Evolutionary conservation across 2,888 invertebrate species (phyloP).

Genomic region (Anoplius nigerrimus): DNA sequence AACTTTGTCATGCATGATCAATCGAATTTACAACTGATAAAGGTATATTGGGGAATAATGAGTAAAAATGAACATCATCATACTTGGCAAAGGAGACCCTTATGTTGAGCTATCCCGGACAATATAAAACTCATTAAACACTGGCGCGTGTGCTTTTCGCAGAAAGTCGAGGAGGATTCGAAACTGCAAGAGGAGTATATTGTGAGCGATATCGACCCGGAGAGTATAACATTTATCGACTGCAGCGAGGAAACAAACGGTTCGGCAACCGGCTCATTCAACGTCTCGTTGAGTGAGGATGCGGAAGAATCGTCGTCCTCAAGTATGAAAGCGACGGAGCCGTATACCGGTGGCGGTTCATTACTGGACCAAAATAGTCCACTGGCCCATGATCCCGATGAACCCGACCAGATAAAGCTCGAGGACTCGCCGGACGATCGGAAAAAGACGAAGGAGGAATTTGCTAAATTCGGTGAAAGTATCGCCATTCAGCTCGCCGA

Average conservation of each 20-base stretch:
- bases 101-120: not conserved
- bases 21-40: not conserved
- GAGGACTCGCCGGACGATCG: constrained; percentile 34
- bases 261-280: constrained; percentile 59
- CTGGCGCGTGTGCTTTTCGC: constrained; percentile 20
- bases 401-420: constrained; percentile 37
- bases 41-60: not conserved
- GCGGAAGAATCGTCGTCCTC: constrained; percentile 60
- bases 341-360: constrained; percentile 41
- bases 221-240: constrained; percentile 60
- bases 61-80: not conserved
- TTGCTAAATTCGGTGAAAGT: constrained; percentile 62
- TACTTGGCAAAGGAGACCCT: too few species aligned
- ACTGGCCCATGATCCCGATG: constrained; percentile 43
- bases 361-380: constrained; percentile 33
- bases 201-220: constrained; percentile 65
- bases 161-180: constrained; percentile 52
- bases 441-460: constrained; percentile 59
- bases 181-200: constrained; percentile 63
- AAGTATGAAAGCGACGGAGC: constrained; percentile 52
- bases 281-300: constrained; percentile 59
- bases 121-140: not conserved
- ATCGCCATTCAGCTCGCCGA: constrained; percentile 63
- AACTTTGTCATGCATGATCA: too few species aligned
- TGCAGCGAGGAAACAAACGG: constrained; percentile 61